These are phyloP conservation scores for Lates calcarifer DNA, from an alignment of 2,113 vertebrate species.

Conservation along the genomic window DNA sequence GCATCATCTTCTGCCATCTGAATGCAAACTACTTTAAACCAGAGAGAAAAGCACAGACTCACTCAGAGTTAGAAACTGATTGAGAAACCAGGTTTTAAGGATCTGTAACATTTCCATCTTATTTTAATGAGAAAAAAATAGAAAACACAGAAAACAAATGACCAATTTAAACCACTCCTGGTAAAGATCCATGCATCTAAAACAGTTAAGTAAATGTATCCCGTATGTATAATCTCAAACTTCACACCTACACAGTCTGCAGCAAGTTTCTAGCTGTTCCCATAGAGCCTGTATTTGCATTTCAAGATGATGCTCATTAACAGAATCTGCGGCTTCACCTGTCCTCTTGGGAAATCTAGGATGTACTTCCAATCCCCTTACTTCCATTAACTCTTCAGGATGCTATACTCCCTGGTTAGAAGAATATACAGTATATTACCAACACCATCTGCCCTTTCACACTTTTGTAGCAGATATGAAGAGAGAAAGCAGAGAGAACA, in stretches of 20 bases:
- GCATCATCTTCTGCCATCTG: no score
- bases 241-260: not conserved
- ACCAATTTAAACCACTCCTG: not conserved
- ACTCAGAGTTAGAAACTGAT: no score
- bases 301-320: conserved; percentile 1
- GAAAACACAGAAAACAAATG: not conserved
- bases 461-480: conserved; percentile 19
- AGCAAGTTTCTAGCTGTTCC: not conserved
- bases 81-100: no score
- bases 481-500: conserved; percentile 2
- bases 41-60: no score
- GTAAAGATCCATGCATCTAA: not conserved
- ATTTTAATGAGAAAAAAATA: no score
- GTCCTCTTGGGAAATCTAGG: not conserved
- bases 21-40: no score
- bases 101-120: no score
- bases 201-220: not conserved
- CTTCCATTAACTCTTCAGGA: conserved; percentile 11
- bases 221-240: no score
- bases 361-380: conserved; percentile 3
- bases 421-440: not conserved
- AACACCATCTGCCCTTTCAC: conserved; percentile 32
- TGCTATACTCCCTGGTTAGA: conserved; percentile 14
- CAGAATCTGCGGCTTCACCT: not conserved
- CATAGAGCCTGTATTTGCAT: not conserved